These are phyloP conservation scores for Tridacna gigas DNA, from an alignment of 2,888 invertebrate species.

Conservation along the genomic window DNA sequence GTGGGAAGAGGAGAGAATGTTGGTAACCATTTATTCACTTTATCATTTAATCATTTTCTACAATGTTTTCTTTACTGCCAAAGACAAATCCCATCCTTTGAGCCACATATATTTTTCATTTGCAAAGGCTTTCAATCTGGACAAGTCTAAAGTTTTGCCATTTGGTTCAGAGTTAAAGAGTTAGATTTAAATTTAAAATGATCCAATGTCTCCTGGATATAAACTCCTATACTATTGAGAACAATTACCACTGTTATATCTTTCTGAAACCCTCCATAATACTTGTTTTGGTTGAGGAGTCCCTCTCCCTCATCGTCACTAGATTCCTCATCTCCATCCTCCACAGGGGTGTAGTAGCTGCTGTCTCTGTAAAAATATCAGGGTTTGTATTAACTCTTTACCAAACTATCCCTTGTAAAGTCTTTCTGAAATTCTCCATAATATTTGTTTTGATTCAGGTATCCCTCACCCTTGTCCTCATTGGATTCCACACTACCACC, in stretches of 20 bases:
- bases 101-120: no score
- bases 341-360: background rate
- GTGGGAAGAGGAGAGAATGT: no score
- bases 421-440: conserved; percentile 19
- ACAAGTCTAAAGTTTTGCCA: no score
- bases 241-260: conserved; percentile 6
- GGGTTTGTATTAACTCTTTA: background rate
- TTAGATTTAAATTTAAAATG: no score
- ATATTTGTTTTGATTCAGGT: conserved; percentile 1
- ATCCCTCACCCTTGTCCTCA: background rate
- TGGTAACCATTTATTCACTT: no score
- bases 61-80: no score
- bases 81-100: no score
- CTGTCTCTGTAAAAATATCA: background rate
- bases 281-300: background rate
- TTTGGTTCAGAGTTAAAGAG: no score
- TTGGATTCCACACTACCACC: conserved; percentile 6
- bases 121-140: no score
- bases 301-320: conserved; percentile 7
- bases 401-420: background rate
- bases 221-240: background rate
- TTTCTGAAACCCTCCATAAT: conserved; percentile 19
- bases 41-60: no score
- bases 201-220: no score
- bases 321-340: background rate